Evolutionary conservation across 92 coral and sea anemone species (phyloP), one percentile per base, ranked within the genome.

Genomic region (Heliopora coerulea): DNA sequence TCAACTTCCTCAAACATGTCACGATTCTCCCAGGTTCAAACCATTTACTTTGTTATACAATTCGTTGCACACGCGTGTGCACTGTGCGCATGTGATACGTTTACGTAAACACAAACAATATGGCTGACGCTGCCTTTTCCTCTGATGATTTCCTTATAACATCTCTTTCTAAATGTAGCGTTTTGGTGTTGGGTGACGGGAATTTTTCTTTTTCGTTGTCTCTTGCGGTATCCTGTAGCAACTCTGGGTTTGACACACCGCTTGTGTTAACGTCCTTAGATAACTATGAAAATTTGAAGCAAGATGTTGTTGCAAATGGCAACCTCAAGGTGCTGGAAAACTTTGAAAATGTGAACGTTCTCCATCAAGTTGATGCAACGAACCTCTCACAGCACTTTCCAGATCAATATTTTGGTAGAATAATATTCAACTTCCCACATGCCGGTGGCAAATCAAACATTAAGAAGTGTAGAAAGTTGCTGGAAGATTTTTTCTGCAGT

Each of bases 131-230:
- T 48, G 74, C 59, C 49, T 7, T 5, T 2, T 19, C 25, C 29
- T 58, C 7, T 6, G 17, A 46, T 29, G 91, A 90, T 21, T 76
- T 93, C 12, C 86, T 86, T n/a, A 46, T 59, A 18, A 79, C 83
- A 35, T 68, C 82, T 15, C 79, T 83, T 42, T 82, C 82, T 73
- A 78, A 86, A 21, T 81, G 86, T 24, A 79, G 83, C 66, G 88
- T 89, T 25, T 82, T 90, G 29, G 84, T 93, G n/a, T 95, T 90
- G 7, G 98, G 98, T 56, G 98, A 90, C 84, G 98, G 96, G 20
- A 93, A 93, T 54, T 93, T 90, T 65, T 93, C 98, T n/a, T 93
- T 93, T 69, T 85, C 98, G 3, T 49, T 83, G 13, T 93, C 91
- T 49, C 78, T 93, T 44, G 91, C 96, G 3, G 46, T 60, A 26